Conservation (phyloP, 2,888 invertebrate genomes). For the Idaea biselata region DNA sequence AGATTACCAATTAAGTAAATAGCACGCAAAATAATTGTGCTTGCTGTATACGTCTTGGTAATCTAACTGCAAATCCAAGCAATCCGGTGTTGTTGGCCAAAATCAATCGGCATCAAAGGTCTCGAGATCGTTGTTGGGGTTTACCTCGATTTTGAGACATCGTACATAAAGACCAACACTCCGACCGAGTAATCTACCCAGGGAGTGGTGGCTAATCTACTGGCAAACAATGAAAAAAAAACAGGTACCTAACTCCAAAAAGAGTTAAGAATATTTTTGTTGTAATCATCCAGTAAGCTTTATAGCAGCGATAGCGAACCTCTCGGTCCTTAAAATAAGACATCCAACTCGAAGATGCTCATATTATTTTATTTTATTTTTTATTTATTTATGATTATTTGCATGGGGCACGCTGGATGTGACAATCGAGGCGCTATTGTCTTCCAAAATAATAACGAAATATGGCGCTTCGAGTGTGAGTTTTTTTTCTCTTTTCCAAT, state of each 20-base stretch:
- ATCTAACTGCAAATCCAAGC: too few species aligned
- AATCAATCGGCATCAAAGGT: too few species aligned
- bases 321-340: constrained; percentile 69
- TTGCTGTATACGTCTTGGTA: too few species aligned
- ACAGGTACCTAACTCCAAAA: background rate
- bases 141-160: too few species aligned
- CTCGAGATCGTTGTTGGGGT: too few species aligned
- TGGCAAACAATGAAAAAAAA: too few species aligned
- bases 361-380: constrained; percentile 74
- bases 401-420: constrained; percentile 75
- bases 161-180: too few species aligned
- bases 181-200: too few species aligned
- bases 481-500: constrained; percentile 41
- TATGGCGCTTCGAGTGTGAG: constrained; percentile 65
- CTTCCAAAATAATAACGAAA: constrained; percentile 76
- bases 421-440: constrained; percentile 76
- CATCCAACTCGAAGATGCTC: constrained; percentile 55
- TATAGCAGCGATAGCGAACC: constrained; percentile 41
- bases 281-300: constrained; percentile 33
- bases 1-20: too few species aligned
- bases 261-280: background rate
- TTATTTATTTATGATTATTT: constrained; percentile 80
- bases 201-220: too few species aligned
- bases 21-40: too few species aligned
- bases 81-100: too few species aligned